Percentiles rank a stretch among this genome's conserved stretches.
Conservation (phyloP, 2,888 invertebrate genomes). For the Saturnia japonica region DNA sequence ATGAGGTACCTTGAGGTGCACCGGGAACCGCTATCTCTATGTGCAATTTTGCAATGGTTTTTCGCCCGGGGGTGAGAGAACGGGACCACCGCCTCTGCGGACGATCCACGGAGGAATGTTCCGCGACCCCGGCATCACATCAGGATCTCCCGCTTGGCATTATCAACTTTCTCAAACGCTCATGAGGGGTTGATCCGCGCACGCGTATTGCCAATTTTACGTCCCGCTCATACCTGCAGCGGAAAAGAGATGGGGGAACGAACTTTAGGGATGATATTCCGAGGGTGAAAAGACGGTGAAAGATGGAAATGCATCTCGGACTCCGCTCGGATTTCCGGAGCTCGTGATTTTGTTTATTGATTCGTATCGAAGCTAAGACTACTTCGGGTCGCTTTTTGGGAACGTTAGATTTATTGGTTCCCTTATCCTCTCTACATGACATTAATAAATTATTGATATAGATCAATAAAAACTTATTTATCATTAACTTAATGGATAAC, state of each 20-base stretch:
- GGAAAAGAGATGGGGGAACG: conserved; percentile 51
- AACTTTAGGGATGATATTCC: conserved; percentile 75
- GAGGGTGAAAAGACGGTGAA: conserved; percentile 80
- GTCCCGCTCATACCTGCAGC: conserved; percentile 55
- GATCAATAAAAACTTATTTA: conserved; percentile 23
- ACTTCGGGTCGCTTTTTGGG: conserved; percentile 30
- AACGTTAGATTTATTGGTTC: conserved; percentile 20
- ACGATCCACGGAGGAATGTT: conserved; percentile 78
- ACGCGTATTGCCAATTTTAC: conserved; percentile 56
- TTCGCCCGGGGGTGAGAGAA: conserved; percentile 70
- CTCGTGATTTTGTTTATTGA: conserved; percentile 81
- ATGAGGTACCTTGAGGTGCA: conserved; percentile 44
- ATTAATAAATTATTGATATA: conserved; percentile 18
- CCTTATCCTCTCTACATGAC: conserved; percentile 18
- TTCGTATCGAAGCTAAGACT: conserved; percentile 56
- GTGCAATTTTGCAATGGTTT: conserved; percentile 48
- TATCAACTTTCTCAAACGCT: conserved; percentile 70
- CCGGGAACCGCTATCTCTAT: conserved; percentile 30
- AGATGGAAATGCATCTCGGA: conserved; percentile 81
- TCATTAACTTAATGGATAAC: conserved; percentile 25
- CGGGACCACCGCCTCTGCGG: conserved; percentile 78
- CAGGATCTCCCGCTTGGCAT: conserved; percentile 70
- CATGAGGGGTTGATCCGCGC: conserved; percentile 76
- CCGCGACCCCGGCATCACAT: conserved; percentile 66
- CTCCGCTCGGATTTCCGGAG: conserved; percentile 80